Percentiles rank a stretch among this genome's conserved stretches.
Conservation (phyloP, 2,888 invertebrate genomes). For the Pammene fasciana region DNA sequence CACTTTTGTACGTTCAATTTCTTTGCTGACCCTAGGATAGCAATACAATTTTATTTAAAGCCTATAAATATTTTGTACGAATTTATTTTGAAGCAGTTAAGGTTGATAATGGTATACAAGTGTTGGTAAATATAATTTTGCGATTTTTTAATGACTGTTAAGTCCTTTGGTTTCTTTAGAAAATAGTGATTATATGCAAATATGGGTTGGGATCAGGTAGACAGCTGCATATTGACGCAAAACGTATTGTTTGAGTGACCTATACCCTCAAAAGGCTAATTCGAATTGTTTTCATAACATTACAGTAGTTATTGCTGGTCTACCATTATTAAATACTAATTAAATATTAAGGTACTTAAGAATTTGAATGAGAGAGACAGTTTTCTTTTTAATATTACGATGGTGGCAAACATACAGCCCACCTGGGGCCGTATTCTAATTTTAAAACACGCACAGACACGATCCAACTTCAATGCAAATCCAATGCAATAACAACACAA, state of each 20-base stretch:
- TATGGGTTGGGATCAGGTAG: constrained; percentile 58
- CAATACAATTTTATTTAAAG: not conserved
- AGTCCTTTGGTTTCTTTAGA: constrained; percentile 26
- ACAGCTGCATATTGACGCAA: constrained; percentile 59
- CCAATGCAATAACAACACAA: too few relatives aligned
- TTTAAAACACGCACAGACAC: too few relatives aligned
- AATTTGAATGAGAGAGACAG: too few relatives aligned
- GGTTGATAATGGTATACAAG: not conserved
- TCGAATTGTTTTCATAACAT: too few relatives aligned
- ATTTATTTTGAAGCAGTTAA: not conserved
- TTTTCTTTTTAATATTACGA: too few relatives aligned
- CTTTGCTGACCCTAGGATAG: constrained; percentile 60
- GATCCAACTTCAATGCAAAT: too few relatives aligned
- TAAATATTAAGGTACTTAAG: too few relatives aligned
- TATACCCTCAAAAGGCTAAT: not conserved
- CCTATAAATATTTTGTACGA: not conserved
- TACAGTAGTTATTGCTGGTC: not conserved
- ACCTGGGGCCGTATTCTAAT: too few relatives aligned
- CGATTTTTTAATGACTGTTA: constrained; percentile 20
- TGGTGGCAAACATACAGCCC: too few relatives aligned
- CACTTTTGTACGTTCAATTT: constrained; percentile 51
- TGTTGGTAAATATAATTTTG: not conserved
- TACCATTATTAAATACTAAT: too few relatives aligned
- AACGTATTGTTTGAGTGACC: constrained; percentile 15
- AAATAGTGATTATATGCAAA: constrained; percentile 45